phyloP scores from a whole-genome alignment of 2,888 invertebrate genomes.

The Epistrophe eligans region DNA sequence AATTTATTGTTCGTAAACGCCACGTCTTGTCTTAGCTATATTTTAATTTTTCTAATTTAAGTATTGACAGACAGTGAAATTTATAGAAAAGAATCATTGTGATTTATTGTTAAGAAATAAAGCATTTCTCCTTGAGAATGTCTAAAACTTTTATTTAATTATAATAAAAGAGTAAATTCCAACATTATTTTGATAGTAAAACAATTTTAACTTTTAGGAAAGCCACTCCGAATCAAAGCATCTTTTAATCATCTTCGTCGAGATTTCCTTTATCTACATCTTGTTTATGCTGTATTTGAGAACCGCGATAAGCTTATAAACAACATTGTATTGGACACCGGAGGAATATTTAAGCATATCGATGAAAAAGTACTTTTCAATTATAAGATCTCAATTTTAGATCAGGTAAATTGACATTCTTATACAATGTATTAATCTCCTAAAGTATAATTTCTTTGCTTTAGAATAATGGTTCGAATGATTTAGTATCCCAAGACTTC shows the following conservation, averaged over 20 bases:
- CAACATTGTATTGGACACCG: constrained; percentile 82
- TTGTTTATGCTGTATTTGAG: constrained; percentile 78
- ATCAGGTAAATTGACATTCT: constrained; percentile 79
- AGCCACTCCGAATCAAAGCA: constrained; percentile 81
- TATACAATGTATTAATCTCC: not conserved
- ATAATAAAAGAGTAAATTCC: too few species aligned
- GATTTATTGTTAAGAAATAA: too few species aligned
- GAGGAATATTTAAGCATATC: constrained; percentile 81
- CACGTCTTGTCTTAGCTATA: not conserved
- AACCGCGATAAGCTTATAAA: constrained; percentile 77
- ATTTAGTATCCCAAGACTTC: constrained; percentile 82
- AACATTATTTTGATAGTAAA: not conserved
- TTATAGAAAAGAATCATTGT: too few species aligned
- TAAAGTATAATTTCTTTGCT: constrained; percentile 11
- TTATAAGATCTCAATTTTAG: constrained; percentile 82
- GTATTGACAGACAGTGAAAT: too few species aligned
- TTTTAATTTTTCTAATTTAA: too few species aligned
- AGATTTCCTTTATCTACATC: constrained; percentile 81
- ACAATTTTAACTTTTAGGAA: constrained; percentile 78
- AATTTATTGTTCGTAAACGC: not conserved
- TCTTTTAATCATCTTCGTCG: constrained; percentile 83
- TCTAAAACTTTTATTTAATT: too few species aligned
- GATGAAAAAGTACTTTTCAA: constrained; percentile 79
- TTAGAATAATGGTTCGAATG: constrained; percentile 79
- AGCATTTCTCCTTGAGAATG: too few species aligned